Base-by-base conservation (phyloP, 2,797 vertebrate species). In the Mormyrus proboscirostris region DNA sequence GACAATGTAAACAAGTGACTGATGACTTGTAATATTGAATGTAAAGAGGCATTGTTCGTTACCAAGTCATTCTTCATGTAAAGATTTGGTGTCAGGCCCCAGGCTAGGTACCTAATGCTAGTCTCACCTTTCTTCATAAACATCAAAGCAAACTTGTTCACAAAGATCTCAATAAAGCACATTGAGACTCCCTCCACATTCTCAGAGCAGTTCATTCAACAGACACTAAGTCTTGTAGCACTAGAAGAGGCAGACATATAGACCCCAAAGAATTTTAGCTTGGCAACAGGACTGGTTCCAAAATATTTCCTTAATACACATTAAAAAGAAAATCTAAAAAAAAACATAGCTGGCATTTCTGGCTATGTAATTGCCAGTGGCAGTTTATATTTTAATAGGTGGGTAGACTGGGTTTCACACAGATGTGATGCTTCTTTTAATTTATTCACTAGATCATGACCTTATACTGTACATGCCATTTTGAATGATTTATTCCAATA, bases 131-230 rank as follows among this genome's bases (percentile, higher is more conserved):
- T 94, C 92, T 91, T 90, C 93, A 92, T 89, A 88, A 91, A 90
- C 90, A 91, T 92, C 93, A 92, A 93, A 94, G 93, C 93, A 91
- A 90, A 85, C 69, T 90, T 93, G 92, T 93, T 92, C 91, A 93
- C 88, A 93, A 90, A 93, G 94, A 91, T 93, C 93, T 93, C 92
- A 94, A 93, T 94, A 94, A 90, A 89, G 90, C 88, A 90, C 91
- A 90, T 76, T 91, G 88, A 90, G 89, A 88, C 88, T 91, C 90
- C 90, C 89, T 76, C 47, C 53, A 90, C 92, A 90, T 91, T 92
- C 90, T 90, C 88, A 84, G 33, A 90, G 88, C 85, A 76, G 82
- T 88, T 92, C 91, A 90, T 92, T 53, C 89, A 90, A 91, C 90
- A 90, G 88, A 92, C 91, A 53, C 90, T 93, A 91, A 92, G 59